Percentiles rank a stretch among this genome's conserved stretches.
phyloP scores from a whole-genome alignment of 1,140 invertebrate genomes.

The Achatina immaculata region DNA sequence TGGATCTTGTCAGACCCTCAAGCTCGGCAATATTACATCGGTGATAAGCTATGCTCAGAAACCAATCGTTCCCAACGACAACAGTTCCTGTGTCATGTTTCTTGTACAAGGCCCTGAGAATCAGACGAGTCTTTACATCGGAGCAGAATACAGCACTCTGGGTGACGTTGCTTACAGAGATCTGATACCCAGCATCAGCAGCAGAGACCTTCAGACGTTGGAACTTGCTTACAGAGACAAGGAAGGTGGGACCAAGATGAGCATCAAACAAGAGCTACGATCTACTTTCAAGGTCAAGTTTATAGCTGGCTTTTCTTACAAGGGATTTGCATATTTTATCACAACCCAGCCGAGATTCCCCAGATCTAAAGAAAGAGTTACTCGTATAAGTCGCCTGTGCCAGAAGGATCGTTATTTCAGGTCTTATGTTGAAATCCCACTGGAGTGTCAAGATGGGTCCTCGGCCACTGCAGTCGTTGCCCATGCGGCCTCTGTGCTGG shows the following conservation, averaged over 20 bases:
- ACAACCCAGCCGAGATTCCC: conserved; percentile 87
- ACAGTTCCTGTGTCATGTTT: conserved; percentile 94
- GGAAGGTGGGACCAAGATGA: conserved; percentile 53
- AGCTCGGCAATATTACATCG: conserved; percentile 90
- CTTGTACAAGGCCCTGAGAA: conserved; percentile 89
- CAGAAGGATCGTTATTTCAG: conserved; percentile 96
- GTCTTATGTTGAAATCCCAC: conserved; percentile 97
- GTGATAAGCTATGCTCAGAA: conserved; percentile 84
- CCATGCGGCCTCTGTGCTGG: conserved; percentile 94
- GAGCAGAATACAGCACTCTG: conserved; percentile 83
- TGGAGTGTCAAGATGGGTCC: conserved; percentile 88
- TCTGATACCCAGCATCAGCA: conserved; percentile 94
- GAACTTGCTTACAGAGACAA: conserved; percentile 87
- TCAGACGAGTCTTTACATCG: conserved; percentile 92
- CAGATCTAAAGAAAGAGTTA: conserved; percentile 77
- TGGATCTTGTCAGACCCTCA: conserved; percentile 89
- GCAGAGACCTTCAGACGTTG: conserved; percentile 90
- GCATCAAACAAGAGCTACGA: conserved; percentile 41
- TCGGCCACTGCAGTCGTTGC: conserved; percentile 87
- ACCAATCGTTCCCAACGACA: conserved; percentile 95
- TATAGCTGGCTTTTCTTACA: conserved; percentile 94
- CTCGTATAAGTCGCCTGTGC: conserved; percentile 95
- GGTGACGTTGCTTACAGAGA: conserved; percentile 68
- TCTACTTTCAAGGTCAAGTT: conserved; percentile 81
- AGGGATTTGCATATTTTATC: conserved; percentile 96